These are phyloP conservation scores for Megaceryle maxima DNA, from an alignment of 2,113 vertebrate genomes.

Conservation along the genomic window DNA sequence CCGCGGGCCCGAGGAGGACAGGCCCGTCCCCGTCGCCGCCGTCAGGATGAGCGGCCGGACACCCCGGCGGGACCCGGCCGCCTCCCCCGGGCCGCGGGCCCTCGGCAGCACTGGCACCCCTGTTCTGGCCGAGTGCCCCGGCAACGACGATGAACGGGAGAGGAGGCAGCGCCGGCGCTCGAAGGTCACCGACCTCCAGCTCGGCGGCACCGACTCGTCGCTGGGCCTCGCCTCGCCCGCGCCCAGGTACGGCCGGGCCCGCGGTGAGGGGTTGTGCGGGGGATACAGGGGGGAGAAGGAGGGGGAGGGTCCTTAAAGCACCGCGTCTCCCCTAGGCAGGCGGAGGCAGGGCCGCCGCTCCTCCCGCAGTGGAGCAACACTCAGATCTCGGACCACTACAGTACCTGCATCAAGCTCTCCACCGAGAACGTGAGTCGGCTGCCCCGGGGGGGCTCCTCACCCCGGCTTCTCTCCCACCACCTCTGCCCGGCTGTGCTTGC, in stretches of 20 bases:
- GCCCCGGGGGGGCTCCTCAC: too few relatives aligned
- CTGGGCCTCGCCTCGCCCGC: conserved; percentile 56
- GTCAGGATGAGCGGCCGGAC: not conserved
- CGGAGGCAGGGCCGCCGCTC: not conserved
- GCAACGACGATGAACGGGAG: conserved; percentile 91
- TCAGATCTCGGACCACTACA: conserved; percentile 94
- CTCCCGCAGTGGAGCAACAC: conserved; percentile 84
- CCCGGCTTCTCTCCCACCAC: too few relatives aligned
- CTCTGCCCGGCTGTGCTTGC: rapidly evolving
- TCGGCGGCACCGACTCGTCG: conserved; percentile 75
- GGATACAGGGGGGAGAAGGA: rapidly evolving
- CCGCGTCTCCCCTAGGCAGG: conserved; percentile 38
- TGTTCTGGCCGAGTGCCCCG: conserved; percentile 77
- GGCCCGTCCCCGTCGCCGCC: too few relatives aligned
- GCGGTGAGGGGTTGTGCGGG: not conserved
- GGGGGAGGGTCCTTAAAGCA: too few relatives aligned
- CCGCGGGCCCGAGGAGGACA: not conserved
- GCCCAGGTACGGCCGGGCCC: conserved; percentile 25
- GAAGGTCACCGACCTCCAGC: conserved; percentile 81
- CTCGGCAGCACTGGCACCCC: conserved; percentile 71
- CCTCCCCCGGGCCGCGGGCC: not conserved
- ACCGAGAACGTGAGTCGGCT: conserved; percentile 88
- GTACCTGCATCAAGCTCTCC: conserved; percentile 94
- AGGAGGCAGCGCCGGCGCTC: conserved; percentile 86
- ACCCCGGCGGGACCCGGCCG: not conserved